phyloP scores from a whole-genome alignment of 2,888 invertebrate genomes.

The Drosophila borealis region DNA sequence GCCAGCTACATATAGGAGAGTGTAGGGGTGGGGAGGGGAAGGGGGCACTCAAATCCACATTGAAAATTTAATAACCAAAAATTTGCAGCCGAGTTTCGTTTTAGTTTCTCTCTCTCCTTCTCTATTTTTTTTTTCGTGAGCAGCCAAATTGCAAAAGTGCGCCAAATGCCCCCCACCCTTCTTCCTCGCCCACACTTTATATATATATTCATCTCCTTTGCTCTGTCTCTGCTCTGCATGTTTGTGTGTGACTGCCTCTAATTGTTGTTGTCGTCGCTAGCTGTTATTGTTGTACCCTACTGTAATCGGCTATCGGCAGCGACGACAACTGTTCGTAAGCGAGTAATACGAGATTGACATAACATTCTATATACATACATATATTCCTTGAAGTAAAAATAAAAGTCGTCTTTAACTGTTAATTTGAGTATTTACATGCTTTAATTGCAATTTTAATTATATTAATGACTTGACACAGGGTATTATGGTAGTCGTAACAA shows the following conservation, averaged over 20 bases:
- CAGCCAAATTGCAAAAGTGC: constrained; percentile 52
- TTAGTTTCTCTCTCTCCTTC: constrained; percentile 2
- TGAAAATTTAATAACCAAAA: constrained; percentile 79
- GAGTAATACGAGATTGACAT: no score
- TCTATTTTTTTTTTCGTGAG: constrained; percentile 24
- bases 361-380: no score
- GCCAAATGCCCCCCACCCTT: constrained; percentile 11
- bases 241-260: constrained; percentile 22
- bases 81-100: constrained; percentile 50
- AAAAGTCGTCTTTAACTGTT: no score
- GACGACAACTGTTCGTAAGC: no score
- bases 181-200: neutral
- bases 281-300: constrained; percentile 36
- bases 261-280: constrained; percentile 25
- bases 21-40: neutral
- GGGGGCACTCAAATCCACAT: constrained; percentile 68
- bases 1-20: constrained; percentile 12
- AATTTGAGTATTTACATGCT: no score
- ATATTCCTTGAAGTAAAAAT: no score
- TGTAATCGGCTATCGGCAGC: no score
- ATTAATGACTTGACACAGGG: neutral
- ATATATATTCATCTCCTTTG: constrained; percentile 10
- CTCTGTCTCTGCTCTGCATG: constrained; percentile 9
- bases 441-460: neutral
- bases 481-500: neutral